A percentile compares a stretch with the other conserved stretches of the same genome.
These are phyloP conservation scores for Furcifer pardalis DNA, from an alignment of 2,797 vertebrate genomes.

Conservation along the genomic window DNA sequence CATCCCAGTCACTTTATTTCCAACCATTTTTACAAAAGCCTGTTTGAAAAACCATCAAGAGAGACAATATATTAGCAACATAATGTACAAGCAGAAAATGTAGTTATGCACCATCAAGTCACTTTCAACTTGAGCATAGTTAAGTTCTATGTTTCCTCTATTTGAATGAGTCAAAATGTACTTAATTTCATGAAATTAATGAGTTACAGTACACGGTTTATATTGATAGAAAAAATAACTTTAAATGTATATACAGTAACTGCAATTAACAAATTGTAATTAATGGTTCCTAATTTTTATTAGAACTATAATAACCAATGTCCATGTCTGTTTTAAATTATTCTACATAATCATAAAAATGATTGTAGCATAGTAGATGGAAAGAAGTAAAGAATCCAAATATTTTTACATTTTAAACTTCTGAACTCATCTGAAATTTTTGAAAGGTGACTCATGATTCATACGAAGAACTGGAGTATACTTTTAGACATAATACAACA, in stretches of 20 bases:
- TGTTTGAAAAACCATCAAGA: conserved; percentile 46
- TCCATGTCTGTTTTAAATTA: not conserved
- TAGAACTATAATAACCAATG: not conserved
- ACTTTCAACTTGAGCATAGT: not conserved
- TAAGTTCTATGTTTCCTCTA: not conserved
- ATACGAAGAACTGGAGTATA: not conserved
- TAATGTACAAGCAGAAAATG: not conserved
- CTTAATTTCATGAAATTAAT: not conserved
- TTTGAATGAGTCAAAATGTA: not conserved
- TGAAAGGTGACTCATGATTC: not conserved
- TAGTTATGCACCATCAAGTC: too few species aligned
- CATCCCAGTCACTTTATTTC: conserved; percentile 83
- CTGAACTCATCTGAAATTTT: not conserved
- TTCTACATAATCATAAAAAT: not conserved
- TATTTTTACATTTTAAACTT: not conserved
- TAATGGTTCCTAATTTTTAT: not conserved
- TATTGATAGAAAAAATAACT: not conserved
- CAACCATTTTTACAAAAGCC: conserved; percentile 92
- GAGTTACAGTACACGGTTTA: not conserved
- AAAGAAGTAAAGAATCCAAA: not conserved
- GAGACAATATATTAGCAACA: not conserved
- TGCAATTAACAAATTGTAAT: not conserved
- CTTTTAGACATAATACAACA: not conserved
- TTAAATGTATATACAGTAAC: not conserved
- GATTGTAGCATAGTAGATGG: not conserved